Base-by-base conservation (phyloP, 1,140 invertebrate species). In the Argopecten irradians region DNA sequence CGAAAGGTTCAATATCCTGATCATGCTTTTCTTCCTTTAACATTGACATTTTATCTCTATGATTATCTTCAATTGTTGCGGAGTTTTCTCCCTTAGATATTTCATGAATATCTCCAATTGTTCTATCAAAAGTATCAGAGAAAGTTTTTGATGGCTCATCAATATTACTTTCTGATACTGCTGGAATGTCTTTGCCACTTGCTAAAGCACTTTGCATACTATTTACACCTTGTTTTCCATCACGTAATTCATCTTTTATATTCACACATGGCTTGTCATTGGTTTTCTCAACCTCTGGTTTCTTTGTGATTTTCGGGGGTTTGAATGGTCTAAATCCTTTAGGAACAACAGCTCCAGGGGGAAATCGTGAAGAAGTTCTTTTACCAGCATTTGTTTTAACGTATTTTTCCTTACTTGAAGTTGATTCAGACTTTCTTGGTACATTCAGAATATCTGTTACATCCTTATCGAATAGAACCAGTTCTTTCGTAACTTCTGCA, bases 321-420 rank as follows among this genome's bases (percentile, higher is more conserved):
- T 93, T 93, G 71, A 93, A 93, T 28, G 92, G 92, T 33, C 90
- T 55, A 71, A 92, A 93, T 34, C 92, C 92, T 87, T 93, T 89
- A 28, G 92, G 91, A 35, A 92, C 39, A 86, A 86, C 90, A 36
- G 90, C 43, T 22, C 87, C 87, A 84, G 86, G 85, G 34, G 91
- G 88, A 88, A 89, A 91, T 86, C 82, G 88, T 82, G 91, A 36
- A 32, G 90, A 82, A 86, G 22, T 86, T 86, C 34, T 86, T 34
- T 19, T 86, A 34, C 7, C n/a, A 13, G 19, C 28, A 41, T 11
- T 34, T 84, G 34, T 34, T 84, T 84, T 19, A 2, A 84, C 33
- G 22, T 33, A 7, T 22, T 84, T 39, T 28, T 39, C 83, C 16
- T 35, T 84, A 28, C 3, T 84, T 84, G n/a, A 2, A 34, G 1